phyloP scores from a whole-genome alignment of 1,140 invertebrate species.

The Hestina assimilis region DNA sequence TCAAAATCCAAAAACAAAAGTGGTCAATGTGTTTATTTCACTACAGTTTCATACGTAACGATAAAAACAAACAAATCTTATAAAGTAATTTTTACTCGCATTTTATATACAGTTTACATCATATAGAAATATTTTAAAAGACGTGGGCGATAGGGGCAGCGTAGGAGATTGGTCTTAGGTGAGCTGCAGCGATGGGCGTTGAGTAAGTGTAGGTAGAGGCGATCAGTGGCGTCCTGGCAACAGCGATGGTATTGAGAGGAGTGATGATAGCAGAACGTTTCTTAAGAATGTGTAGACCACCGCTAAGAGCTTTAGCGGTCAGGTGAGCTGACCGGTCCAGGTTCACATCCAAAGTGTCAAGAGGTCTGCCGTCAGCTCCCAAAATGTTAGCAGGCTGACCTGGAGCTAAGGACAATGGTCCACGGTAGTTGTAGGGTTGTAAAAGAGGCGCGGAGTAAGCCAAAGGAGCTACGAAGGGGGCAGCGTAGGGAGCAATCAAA shows the following conservation, averaged over 20 bases:
- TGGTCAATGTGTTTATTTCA: no score
- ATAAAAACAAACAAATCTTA: no score
- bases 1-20: no score
- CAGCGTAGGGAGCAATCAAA: slow-evolving; percentile 35
- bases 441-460: slow-evolving; percentile 34
- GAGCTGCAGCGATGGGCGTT: neutral
- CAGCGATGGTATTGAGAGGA: slow-evolving; percentile 1
- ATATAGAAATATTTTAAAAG: neutral
- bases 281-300: slow-evolving; percentile 48
- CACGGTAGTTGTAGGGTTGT: slow-evolving; percentile 52
- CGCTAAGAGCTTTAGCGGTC: slow-evolving; percentile 45
- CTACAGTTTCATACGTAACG: no score
- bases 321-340: slow-evolving; percentile 66
- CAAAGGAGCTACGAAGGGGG: slow-evolving; percentile 31
- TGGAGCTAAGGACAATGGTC: slow-evolving; percentile 59
- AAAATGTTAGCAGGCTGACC: slow-evolving; percentile 59
- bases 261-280: slow-evolving; percentile 38
- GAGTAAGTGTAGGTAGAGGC: slow-evolving; percentile 8
- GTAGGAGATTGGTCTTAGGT: slow-evolving; percentile 5
- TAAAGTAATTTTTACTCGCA: neutral
- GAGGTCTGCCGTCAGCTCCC: slow-evolving; percentile 50
- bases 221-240: slow-evolving; percentile 23
- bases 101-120: neutral
- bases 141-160: slow-evolving; percentile 4
- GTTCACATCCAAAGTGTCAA: slow-evolving; percentile 70